Evolutionary conservation across 1,140 invertebrate genomes (phyloP).

Genomic region (Anastrepha obliqua): DNA sequence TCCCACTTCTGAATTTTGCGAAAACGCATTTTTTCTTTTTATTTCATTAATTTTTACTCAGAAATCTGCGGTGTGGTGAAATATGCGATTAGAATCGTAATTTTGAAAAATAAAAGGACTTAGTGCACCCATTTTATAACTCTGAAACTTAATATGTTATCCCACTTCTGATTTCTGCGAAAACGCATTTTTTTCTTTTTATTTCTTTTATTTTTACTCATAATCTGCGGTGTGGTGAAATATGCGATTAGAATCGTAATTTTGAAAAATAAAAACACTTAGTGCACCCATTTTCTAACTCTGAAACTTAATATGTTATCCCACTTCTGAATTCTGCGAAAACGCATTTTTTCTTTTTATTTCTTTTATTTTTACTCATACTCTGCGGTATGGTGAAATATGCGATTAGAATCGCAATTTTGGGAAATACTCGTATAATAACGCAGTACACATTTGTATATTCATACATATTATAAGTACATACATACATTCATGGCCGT

Average conservation of each 20-base stretch:
- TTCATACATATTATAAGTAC: no score
- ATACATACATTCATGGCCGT: no score
- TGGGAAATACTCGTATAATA: no score
- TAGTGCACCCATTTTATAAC: background rate
- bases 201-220: slow-evolving; percentile 53
- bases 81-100: no score
- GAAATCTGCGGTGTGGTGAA: no score
- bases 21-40: slow-evolving; percentile 54
- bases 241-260: no score
- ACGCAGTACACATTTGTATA: no score
- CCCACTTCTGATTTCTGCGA: slow-evolving; percentile 40
- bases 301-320: background rate
- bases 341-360: slow-evolving; percentile 3
- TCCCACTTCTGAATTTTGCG: slow-evolving; percentile 48
- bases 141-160: background rate
- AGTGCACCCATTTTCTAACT: background rate
- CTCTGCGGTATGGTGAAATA: no score
- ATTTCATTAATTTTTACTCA: slow-evolving; percentile 54
- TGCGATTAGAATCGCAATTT: no score
- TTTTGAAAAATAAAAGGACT: background rate
- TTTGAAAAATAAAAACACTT: background rate
- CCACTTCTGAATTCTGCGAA: slow-evolving; percentile 35
- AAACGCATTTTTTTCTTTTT: slow-evolving; percentile 54
- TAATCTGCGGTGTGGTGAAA: slow-evolving; percentile 14
- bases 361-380: no score